Base-by-base conservation (phyloP, 2,888 invertebrate species). In the Uloborus plumipes region DNA sequence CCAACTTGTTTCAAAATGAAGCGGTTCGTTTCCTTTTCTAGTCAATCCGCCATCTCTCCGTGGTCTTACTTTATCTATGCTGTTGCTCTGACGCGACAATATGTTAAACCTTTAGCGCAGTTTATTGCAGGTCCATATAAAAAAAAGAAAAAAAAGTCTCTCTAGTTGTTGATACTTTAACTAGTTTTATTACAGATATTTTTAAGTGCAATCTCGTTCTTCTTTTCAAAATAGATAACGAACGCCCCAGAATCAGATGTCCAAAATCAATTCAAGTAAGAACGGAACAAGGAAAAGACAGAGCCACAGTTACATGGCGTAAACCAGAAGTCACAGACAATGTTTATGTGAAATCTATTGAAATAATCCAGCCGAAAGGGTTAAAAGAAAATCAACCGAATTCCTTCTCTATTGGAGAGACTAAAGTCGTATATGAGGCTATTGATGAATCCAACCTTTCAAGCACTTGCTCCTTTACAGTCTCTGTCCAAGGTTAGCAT, bases 391-490 rank as follows among this genome's bases (percentile, higher is more conserved):
- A 79, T n/a, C 53, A 64, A 2, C 59, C 61, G 2, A 16, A 62
- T 47, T 1, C 49, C 18, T 80, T 84, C 62, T 72, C 79, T 16
- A 84, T 84, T 20, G 62, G 64, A 9, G 50, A n/a, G 2, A 72
- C 62, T 6, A 80, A 80, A 58, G 59, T 84, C 47, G 75, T 76
- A 2, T 84, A 84, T 67, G 72, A 76, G 59, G 84, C 76, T 18
- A 49, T 26, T 9, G 84, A 84, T 22, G 20, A 20, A 49, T 70
- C 75, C 18, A 58, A 67, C 39, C 64, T 79, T 22, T 55, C 65
- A 6, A 51, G 26, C n/a, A 76, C 75, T 47, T 84, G 84, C 47
- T 80, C 84, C 0, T 84, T 84, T 31, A 22, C 15, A 22, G 75
- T 84, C 13, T 62, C 49, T 6, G 64, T 84, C 50, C 9, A 39